Percentiles rank a stretch among this genome's conserved stretches.
phyloP scores from a whole-genome alignment of 2,797 vertebrate species.

The Falco berigora region DNA sequence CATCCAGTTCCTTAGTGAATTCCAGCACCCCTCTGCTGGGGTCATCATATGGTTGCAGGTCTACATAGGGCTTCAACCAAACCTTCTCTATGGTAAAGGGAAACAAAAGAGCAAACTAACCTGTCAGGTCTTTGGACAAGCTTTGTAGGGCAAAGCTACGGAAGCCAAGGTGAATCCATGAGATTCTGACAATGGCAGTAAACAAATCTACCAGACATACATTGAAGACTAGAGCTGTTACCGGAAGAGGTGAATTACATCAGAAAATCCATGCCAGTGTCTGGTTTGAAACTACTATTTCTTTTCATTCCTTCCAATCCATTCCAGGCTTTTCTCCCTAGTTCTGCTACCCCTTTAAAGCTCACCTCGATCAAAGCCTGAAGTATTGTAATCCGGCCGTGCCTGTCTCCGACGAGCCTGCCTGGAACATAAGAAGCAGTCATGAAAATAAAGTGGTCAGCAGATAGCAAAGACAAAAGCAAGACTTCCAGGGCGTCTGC shows the following conservation, averaged over 20 bases:
- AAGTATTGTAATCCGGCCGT: slow-evolving; percentile 40
- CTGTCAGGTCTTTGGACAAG: not conserved
- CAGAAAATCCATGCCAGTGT: not conserved
- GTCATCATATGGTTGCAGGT: slow-evolving; percentile 76
- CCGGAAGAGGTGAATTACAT: not conserved
- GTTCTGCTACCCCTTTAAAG: not conserved
- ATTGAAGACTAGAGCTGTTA: not conserved
- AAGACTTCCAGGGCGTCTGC: not conserved
- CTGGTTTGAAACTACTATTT: not conserved
- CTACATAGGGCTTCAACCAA: slow-evolving; percentile 77
- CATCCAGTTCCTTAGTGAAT: slow-evolving; percentile 72
- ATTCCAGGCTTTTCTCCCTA: not conserved
- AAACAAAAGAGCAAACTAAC: not conserved
- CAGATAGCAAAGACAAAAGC: not conserved
- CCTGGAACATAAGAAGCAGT: not conserved
- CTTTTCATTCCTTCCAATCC: not conserved
- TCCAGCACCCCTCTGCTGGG: slow-evolving; percentile 74
- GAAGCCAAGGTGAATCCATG: not conserved
- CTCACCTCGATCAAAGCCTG: slow-evolving; percentile 60
- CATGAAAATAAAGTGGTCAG: not conserved
- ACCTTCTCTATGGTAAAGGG: slow-evolving; percentile 67
- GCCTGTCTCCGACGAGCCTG: not conserved
- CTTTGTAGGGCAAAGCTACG: not conserved
- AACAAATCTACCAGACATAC: not conserved
- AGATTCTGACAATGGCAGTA: not conserved